Percentiles rank a stretch among this genome's conserved stretches.
These are phyloP conservation scores for Chaenocephalus aceratus DNA, from an alignment of 2,113 vertebrate species.

Conservation along the genomic window DNA sequence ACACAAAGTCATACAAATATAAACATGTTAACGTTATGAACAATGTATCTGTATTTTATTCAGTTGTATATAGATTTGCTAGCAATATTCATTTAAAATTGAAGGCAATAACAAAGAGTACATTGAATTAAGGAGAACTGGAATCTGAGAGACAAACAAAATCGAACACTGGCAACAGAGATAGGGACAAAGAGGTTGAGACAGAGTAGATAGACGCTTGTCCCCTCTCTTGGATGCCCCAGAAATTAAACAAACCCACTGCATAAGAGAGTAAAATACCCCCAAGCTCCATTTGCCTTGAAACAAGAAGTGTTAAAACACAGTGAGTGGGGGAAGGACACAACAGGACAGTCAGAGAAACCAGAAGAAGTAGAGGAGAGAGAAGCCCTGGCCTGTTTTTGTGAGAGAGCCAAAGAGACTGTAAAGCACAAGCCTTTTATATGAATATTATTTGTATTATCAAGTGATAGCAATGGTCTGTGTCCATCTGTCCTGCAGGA, in stretches of 20 bases:
- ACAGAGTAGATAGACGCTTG: not conserved
- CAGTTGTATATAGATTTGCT: constrained; percentile 13
- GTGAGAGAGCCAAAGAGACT: constrained; percentile 47
- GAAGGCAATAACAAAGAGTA: not conserved
- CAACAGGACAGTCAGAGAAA: constrained; percentile 23
- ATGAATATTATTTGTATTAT: constrained; percentile 69
- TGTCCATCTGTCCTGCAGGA: constrained; percentile 37
- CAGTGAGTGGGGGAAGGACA: constrained; percentile 26
- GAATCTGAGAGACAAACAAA: not conserved
- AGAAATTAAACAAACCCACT: constrained; percentile 37
- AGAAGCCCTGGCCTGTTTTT: constrained; percentile 16
- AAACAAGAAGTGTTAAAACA: constrained; percentile 48
- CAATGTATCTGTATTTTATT: constrained; percentile 16
- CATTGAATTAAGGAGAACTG: not conserved
- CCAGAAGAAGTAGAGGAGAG: constrained; percentile 5
- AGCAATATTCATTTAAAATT: constrained; percentile 20
- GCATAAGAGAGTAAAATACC: constrained; percentile 18
- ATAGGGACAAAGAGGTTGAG: not conserved
- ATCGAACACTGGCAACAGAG: not conserved
- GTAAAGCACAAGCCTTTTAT: constrained; percentile 53
- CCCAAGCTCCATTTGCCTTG: constrained; percentile 47
- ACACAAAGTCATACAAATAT: constrained; percentile 1
- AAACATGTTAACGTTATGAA: constrained; percentile 43
- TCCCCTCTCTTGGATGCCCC: constrained; percentile 40
- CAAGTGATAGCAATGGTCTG: constrained; percentile 61